Evolutionary conservation across 2,888 invertebrate genomes (phyloP).

Genomic region (Ernsta delagoae): DNA sequence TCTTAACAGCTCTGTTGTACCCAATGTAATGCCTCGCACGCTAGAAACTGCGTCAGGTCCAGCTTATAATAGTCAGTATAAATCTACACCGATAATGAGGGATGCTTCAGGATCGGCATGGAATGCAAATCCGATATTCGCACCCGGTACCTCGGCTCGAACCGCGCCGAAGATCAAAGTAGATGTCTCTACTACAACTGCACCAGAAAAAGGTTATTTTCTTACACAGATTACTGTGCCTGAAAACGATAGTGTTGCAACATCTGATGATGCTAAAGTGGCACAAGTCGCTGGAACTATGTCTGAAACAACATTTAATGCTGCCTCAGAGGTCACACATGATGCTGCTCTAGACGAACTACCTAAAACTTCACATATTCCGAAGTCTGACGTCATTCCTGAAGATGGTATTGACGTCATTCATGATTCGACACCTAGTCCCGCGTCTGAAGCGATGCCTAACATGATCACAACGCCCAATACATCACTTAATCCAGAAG

Average conservation of each 20-base stretch:
- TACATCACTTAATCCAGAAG: not conserved
- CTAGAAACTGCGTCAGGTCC: not conserved
- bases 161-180: not conserved
- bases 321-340: not conserved
- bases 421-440: not conserved
- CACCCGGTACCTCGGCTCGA: not conserved
- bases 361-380: not conserved
- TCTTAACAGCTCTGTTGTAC: not conserved
- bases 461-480: not conserved
- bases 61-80: not conserved
- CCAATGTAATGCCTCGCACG: not conserved
- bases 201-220: not conserved
- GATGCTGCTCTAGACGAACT: not conserved
- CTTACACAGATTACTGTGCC: not conserved
- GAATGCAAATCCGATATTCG: not conserved
- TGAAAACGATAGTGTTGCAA: not conserved
- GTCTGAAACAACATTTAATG: not conserved
- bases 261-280: not conserved
- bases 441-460: conserved; percentile 5
- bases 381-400: not conserved
- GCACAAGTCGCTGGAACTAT: not conserved
- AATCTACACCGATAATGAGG: not conserved
- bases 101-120: too few relatives aligned
- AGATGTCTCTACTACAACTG: not conserved
- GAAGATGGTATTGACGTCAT: not conserved